Evolutionary conservation across 1,140 invertebrate genomes (phyloP), one percentile per base, ranked within the genome.

Genomic region (Lepidostoma basale): DNA sequence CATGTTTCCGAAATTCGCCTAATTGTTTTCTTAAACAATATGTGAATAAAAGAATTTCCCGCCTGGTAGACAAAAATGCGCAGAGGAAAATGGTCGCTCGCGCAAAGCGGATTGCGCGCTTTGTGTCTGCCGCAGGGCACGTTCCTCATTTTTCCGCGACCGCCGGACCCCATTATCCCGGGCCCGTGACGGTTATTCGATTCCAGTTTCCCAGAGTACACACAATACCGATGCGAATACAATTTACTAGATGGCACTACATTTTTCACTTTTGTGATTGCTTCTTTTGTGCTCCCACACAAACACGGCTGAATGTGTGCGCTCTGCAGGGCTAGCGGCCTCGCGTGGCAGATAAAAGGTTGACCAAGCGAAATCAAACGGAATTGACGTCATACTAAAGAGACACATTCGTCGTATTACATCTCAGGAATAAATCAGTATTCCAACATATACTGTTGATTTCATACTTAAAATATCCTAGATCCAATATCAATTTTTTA

Each of bases 261-360:
- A 72, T 72, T 72, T 72, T 72, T 72, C 70, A 72, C 70, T 72
- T 72, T 72, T 72, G 70, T 66, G 70, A 72, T 72, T 69, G 70
- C 70, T 72, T 72, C 70, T 72, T 72, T 72, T 72, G 70, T 72
- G 68, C 68, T 49, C 68, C 14, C 40, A 66, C 56, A 58, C 26
- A 49, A 16, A 33, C 33, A 23, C 56, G 36, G 9, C 8, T 12
- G 28, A 14, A 9, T n/a, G 33, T 14, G 8, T 10, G 14, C 23
- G 18, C 40, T 20, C 23, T 52, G 30, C 42, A 25, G 26, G 28
- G 62, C 30, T 16, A 10, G 60, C 14, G 45, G 26, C 40, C 44
- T 45, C 22, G 36, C 58, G 59, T 18, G 58, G 30, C 36, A 12
- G 14, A 62, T 44, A 47, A 44, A 44, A 47, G 44, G 40, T 45